Evolutionary conservation across 2,113 vertebrate species (phyloP).

Genomic region (Psittacula cyanocephala): DNA sequence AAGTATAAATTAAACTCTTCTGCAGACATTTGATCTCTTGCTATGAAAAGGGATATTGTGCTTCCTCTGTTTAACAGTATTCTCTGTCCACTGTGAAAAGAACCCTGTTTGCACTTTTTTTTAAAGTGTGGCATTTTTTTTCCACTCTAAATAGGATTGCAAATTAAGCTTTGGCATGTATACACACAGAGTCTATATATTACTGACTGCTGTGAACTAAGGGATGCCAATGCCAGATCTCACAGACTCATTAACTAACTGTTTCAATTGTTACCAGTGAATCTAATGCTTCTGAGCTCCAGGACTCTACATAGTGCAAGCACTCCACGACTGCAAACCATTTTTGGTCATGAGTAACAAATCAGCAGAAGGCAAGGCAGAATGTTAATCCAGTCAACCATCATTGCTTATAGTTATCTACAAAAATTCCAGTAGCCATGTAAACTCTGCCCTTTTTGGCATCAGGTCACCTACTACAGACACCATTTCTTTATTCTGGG

Average conservation of each 20-base stretch:
- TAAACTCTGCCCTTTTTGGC: neutral
- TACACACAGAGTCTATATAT: slow-evolving; percentile 43
- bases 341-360: slow-evolving; percentile 26
- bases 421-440: neutral
- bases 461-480: neutral
- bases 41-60: slow-evolving; percentile 80
- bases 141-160: slow-evolving; percentile 63
- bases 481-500: neutral
- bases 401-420: neutral
- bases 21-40: slow-evolving; percentile 76
- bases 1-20: slow-evolving; percentile 79
- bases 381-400: neutral
- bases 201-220: slow-evolving; percentile 52
- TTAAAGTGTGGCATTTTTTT: slow-evolving; percentile 66
- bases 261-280: neutral
- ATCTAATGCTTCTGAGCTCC: neutral
- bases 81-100: slow-evolving; percentile 77
- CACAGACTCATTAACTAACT: slow-evolving; percentile 6
- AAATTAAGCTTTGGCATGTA: slow-evolving; percentile 63
- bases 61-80: slow-evolving; percentile 74
- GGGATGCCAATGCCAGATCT: slow-evolving; percentile 51
- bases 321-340: neutral
- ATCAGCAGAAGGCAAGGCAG: neutral
- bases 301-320: neutral
- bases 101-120: slow-evolving; percentile 66